These are phyloP conservation scores for Promerops cafer DNA, from an alignment of 2,113 vertebrate species.

Conservation along the genomic window DNA sequence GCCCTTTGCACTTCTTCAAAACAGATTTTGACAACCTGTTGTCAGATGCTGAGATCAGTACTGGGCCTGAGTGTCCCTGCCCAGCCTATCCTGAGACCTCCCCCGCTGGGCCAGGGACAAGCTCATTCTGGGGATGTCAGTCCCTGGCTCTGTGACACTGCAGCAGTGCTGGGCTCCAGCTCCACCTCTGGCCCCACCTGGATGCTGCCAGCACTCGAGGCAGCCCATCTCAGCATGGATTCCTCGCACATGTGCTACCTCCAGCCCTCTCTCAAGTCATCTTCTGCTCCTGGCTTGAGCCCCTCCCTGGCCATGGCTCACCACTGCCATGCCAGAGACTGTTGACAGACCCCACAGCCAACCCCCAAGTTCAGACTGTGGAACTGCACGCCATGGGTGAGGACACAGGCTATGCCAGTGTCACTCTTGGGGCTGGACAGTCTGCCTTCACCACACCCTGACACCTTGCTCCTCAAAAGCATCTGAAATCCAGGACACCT, in stretches of 20 bases:
- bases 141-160: not conserved
- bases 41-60: not conserved
- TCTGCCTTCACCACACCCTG: too few species aligned
- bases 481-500: not conserved
- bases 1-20: not conserved
- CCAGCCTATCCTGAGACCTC: not conserved
- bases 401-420: rapidly evolving
- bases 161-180: not conserved
- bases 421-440: rapidly evolving
- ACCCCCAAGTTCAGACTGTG: rapidly evolving
- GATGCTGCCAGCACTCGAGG: not conserved
- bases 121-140: not conserved
- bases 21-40: not conserved
- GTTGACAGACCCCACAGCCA: not conserved
- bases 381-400: not conserved
- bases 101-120: rapidly evolving
- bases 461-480: not conserved
- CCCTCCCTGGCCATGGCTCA: not conserved
- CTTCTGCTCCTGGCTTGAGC: not conserved
- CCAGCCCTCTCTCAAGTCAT: not conserved
- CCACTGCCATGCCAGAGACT: rapidly evolving
- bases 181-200: not conserved
- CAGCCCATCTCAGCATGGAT: not conserved
- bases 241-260: rapidly evolving
- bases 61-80: not conserved